Conservation (phyloP, 2,888 invertebrate species). For the Cepaea hortensis region DNA sequence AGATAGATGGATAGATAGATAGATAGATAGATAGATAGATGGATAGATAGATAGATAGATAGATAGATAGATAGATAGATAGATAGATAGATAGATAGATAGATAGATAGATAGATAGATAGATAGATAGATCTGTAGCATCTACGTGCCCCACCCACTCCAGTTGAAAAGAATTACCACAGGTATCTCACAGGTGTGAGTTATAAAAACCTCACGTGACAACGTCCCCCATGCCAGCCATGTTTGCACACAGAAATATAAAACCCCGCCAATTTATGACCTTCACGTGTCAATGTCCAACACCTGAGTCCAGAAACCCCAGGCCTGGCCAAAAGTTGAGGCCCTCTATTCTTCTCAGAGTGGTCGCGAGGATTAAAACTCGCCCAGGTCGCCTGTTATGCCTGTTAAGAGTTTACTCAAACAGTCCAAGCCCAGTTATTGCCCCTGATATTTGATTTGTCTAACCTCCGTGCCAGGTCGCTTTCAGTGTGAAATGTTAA, state of each 20-base stretch:
- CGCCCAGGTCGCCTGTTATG: too few species aligned
- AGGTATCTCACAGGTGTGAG: background rate
- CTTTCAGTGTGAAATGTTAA: too few species aligned
- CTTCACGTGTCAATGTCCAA: background rate
- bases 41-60: too few species aligned
- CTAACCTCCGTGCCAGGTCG: too few species aligned
- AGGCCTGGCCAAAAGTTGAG: background rate
- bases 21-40: too few species aligned
- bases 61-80: too few species aligned
- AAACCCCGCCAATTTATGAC: background rate
- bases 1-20: too few species aligned
- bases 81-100: background rate
- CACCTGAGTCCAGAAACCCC: background rate
- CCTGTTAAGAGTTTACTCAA: too few species aligned
- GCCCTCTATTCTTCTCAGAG: background rate
- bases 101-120: conserved; percentile 31
- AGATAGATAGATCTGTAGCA: conserved; percentile 22
- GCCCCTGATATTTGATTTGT: too few species aligned
- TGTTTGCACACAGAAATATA: background rate
- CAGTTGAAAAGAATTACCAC: too few species aligned
- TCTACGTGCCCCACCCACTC: too few species aligned
- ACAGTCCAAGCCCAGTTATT: too few species aligned
- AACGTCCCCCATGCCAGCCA: background rate
- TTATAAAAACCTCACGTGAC: background rate
- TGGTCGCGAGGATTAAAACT: background rate